A percentile compares a stretch with the other conserved stretches of the same genome.
These are phyloP conservation scores for Aspidiotus rigidus DNA, from an alignment of 2,888 invertebrate species.

Conservation along the genomic window DNA sequence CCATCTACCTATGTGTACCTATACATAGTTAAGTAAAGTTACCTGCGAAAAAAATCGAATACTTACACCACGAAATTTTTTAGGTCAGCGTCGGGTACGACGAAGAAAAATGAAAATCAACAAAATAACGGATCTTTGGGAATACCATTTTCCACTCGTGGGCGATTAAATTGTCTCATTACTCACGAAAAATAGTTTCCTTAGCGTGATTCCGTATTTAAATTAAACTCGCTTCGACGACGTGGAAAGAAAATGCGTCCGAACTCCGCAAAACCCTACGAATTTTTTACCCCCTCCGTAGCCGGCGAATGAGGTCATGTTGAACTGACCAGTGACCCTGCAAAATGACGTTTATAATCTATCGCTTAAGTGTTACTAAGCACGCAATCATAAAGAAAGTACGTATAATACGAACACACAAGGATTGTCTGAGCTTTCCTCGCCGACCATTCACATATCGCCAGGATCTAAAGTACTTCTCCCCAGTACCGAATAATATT, in stretches of 20 bases:
- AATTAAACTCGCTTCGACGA: slow-evolving; percentile 18
- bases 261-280: no score
- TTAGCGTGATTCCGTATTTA: slow-evolving; percentile 31
- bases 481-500: not conserved
- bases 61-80: no score
- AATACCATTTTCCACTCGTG: not conserved
- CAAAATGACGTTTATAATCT: slow-evolving; percentile 17
- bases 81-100: no score
- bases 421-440: slow-evolving; percentile 1
- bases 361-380: not conserved
- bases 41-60: no score
- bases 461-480: slow-evolving; percentile 19
- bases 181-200: slow-evolving; percentile 26
- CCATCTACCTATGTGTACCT: no score
- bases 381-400: slow-evolving; percentile 15
- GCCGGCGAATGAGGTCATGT: slow-evolving; percentile 23
- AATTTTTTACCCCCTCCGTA: not conserved
- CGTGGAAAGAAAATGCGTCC: not conserved
- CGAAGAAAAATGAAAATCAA: no score
- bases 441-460: slow-evolving; percentile 15
- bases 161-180: slow-evolving; percentile 30
- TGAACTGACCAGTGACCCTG: slow-evolving; percentile 32
- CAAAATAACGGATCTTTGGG: not conserved
- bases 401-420: not conserved
- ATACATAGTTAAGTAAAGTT: no score